Evolutionary conservation across 1,140 invertebrate species (phyloP), one percentile per base, ranked within the genome.

Genomic region (Amyelois transitella): DNA sequence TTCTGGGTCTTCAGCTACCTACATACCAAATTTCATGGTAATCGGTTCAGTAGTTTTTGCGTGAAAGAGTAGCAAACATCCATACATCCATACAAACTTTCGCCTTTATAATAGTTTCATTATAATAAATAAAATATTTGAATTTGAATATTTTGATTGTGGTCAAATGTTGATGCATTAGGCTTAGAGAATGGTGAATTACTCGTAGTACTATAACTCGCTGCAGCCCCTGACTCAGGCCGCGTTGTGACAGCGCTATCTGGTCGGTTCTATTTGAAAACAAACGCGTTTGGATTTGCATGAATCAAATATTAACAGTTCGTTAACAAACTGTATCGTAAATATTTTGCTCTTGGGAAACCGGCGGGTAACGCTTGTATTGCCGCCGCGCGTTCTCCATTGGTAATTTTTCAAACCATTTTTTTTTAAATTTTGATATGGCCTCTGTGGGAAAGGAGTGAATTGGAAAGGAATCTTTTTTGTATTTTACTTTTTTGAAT

Each of bases 251-350:
- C 17, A 45, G 47, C n/a, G n/a, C 49, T 61, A 57, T 55, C 51
- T 55, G 44, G 51, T 55, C 56, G 61, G 62, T 67, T 75, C 69
- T 75, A 68, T 75, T 65, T 59, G 70, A 69, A 75, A 77, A 81
- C 78, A 79, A 72, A 70, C 72, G 70, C 51, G 56, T 64, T 66
- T 58, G 72, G 67, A 80, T 82, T 82, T 82, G 75, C 79, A 82
- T 80, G 73, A 75, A 80, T 72, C 69, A 74, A 65, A 61, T 73
- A 79, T 78, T 76, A 82, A 79, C 76, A 82, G 76, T 73, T 77
- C 75, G 66, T 82, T 82, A 82, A 77, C 66, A 72, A 75, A 66
- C 64, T 72, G 65, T 75, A 75, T 79, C 75, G 71, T 81, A 81
- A 79, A 81, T 76, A 81, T 77, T 75, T 70, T 73, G 75, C 71